These are phyloP conservation scores for Epinephelus lanceolatus DNA, from an alignment of 2,113 vertebrate species.

Conservation along the genomic window DNA sequence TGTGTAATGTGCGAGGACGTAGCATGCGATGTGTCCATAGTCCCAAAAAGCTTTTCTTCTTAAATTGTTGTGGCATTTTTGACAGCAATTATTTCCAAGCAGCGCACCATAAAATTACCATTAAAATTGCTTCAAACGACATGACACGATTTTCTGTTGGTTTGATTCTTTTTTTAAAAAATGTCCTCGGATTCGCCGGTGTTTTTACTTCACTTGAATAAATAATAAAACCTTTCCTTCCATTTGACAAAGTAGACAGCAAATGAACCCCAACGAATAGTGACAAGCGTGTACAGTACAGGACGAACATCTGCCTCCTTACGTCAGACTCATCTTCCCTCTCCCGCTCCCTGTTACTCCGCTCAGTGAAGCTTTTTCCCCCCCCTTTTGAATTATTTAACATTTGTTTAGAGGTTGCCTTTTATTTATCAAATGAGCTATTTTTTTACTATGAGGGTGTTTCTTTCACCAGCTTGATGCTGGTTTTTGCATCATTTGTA, in stretches of 20 bases:
- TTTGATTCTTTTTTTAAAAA: conserved; percentile 42
- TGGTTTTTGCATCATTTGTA: conserved; percentile 8
- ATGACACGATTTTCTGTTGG: conserved; percentile 50
- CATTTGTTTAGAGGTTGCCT: background rate
- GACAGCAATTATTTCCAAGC: conserved; percentile 78
- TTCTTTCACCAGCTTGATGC: background rate
- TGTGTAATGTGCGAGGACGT: background rate
- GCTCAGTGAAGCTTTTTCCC: background rate
- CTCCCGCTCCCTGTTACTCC: background rate
- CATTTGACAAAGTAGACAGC: conserved; percentile 46
- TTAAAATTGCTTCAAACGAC: conserved; percentile 65
- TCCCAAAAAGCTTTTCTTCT: conserved; percentile 32
- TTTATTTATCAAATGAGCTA: conserved; percentile 27
- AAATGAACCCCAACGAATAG: conserved; percentile 49
- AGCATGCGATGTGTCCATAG: conserved; percentile 29
- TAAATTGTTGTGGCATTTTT: conserved; percentile 71
- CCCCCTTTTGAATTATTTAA: conserved; percentile 22
- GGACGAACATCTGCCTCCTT: conserved; percentile 56
- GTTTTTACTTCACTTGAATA: conserved; percentile 54
- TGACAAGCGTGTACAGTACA: conserved; percentile 44
- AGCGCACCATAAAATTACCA: conserved; percentile 73
- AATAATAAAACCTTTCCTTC: conserved; percentile 56
- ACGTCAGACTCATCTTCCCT: conserved; percentile 16
- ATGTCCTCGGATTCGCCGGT: conserved; percentile 14
- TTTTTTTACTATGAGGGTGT: conserved; percentile 1